These are phyloP conservation scores for Cherax destructor DNA, from an alignment of 1,140 invertebrate genomes.

Conservation along the genomic window DNA sequence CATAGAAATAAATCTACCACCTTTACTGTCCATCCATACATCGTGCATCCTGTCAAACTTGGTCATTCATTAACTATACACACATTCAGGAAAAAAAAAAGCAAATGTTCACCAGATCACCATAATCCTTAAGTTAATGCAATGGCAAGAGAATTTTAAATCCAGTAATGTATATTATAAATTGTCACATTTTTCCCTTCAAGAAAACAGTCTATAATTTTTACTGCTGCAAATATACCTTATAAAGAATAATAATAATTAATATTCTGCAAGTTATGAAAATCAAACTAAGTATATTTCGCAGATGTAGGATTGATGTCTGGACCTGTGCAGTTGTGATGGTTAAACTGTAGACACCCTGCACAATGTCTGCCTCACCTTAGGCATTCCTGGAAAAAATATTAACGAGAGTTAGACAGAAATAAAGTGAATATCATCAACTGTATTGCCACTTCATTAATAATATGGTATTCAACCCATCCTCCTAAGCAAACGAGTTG, in stretches of 20 bases:
- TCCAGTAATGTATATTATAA: too few species aligned
- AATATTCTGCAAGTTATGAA: not conserved
- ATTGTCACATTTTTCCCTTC: not conserved
- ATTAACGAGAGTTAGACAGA: too few species aligned
- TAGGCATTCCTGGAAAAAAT: constrained; percentile 8
- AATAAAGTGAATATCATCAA: too few species aligned
- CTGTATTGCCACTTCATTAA: too few species aligned
- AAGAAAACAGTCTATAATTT: not conserved
- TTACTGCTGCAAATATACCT: too few species aligned
- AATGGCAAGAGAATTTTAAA: too few species aligned
- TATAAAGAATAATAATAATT: too few species aligned
- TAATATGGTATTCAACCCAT: too few species aligned
- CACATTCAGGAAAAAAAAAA: not conserved
- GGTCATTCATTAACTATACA: constrained; percentile 6
- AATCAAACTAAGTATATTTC: not conserved
- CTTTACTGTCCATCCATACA: constrained; percentile 20
- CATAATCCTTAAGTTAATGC: not conserved
- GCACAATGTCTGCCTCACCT: not conserved
- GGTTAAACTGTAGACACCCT: not conserved
- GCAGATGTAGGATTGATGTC: not conserved
- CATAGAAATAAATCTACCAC: constrained; percentile 13
- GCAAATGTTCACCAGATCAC: not conserved
- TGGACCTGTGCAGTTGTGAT: constrained; percentile 1
- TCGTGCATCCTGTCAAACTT: not conserved
- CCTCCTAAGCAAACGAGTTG: too few species aligned